Percentiles rank a stretch among this genome's conserved stretches.
Conservation (phyloP, 2,113 vertebrate species). For the Mungos mungo region DNA sequence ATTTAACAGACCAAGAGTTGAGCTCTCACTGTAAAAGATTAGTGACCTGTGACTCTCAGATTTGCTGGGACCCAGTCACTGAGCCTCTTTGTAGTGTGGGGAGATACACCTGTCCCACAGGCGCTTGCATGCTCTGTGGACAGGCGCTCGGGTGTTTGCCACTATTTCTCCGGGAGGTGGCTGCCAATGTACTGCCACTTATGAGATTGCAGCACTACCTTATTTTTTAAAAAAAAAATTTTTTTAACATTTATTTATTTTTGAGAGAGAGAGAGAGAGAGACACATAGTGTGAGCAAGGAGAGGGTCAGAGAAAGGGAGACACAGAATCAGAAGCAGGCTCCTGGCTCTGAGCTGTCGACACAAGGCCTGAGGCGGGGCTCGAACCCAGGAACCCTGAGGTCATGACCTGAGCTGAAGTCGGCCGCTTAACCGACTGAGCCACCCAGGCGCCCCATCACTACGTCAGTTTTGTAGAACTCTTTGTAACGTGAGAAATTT, state of each 20-base stretch:
- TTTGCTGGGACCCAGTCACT: neutral
- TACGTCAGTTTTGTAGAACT: conserved; percentile 17
- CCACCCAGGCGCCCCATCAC: no score
- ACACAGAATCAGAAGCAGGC: no score
- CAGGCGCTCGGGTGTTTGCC: neutral
- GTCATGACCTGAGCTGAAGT: no score
- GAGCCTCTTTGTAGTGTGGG: neutral
- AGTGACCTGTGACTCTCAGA: neutral
- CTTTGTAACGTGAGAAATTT: conserved; percentile 3
- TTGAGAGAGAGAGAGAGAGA: no score
- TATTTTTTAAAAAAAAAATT: no score
- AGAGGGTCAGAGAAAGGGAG: no score
- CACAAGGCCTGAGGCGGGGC: no score
- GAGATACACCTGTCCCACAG: neutral
- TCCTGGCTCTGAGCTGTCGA: no score
- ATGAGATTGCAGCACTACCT: neutral
- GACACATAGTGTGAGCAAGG: no score
- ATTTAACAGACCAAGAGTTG: neutral
- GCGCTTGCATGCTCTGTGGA: neutral
- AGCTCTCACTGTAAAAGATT: neutral
- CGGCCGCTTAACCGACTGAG: no score
- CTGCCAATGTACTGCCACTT: neutral
- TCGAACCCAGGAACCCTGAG: no score
- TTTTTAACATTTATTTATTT: no score
- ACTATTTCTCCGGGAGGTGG: neutral